Evolutionary conservation across 2,113 vertebrate species (phyloP), one percentile per base, ranked within the genome.

Genomic region (Varanus salvator): DNA sequence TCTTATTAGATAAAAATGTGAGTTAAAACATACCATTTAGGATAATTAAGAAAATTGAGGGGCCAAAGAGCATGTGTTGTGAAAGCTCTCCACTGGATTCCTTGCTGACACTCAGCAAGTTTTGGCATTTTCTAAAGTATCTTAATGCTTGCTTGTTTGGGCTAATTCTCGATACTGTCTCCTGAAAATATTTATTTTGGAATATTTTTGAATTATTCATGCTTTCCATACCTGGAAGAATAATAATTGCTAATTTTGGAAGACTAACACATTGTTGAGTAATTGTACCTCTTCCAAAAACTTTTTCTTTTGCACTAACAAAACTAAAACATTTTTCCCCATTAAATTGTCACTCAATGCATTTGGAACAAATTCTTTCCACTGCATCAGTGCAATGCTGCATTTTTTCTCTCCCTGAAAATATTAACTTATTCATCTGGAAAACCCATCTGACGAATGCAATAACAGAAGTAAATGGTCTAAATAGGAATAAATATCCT

Each of bases 401-500:
- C 17, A 44, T 44, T 44, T 44, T 44, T 44, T 44, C 38, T 44
- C 38, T 44, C 15, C 74, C 50, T 90, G 68, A 95, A 93, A 95
- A 92, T 91, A 92, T 31, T 68, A 85, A 93, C 77, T 94, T 95
- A 69, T 87, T 96, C 80, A 92, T 94, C 88, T 95, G 92, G 80
- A 95, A 96, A 93, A 94, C 17, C 9, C 71, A 94, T 87, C 68
- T 89, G 90, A 94, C 87, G 72, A 93, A 85, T 88, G 85, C 94
- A 95, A 89, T 95, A 94, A 94, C 25, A 82, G 52, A 34, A 94
- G 89, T 92, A 93, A 94, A 90, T 84, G 4, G 19, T 88, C 74
- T 93, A 95, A 95, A 94, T 82, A 93, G 74, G 91, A 82, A 96
- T 91, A 96, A 95, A 95, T 93, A 93, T 54, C 89, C 89, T 90